Conservation (phyloP, 2,888 invertebrate genomes). For the Netelia fuscicornis region DNA sequence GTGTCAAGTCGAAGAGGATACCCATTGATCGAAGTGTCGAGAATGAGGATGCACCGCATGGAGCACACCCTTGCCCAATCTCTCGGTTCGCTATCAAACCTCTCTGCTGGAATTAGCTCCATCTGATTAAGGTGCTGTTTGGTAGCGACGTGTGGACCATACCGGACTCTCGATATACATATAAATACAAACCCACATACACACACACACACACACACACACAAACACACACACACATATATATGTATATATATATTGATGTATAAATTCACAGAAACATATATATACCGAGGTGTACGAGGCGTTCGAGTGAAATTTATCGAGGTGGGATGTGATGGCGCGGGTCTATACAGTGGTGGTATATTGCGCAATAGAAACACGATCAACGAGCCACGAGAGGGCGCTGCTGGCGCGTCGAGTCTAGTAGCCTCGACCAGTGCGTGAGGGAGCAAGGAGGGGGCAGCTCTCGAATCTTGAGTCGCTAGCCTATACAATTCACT, state of each 20-base stretch:
- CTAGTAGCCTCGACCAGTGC: conserved; percentile 37
- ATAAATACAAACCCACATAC: not conserved
- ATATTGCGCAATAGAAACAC: conserved; percentile 52
- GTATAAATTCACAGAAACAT: not conserved
- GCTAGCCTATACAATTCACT: conserved; percentile 2
- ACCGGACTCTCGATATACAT: not conserved
- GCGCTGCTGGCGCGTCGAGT: conserved; percentile 29
- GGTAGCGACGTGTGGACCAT: conserved; percentile 25
- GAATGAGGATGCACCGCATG: conserved; percentile 18
- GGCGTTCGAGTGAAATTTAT: conserved; percentile 38
- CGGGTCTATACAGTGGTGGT: conserved; percentile 9
- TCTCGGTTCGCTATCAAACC: conserved; percentile 39
- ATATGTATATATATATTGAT: not conserved
- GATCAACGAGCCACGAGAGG: conserved; percentile 47
- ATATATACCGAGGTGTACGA: not conserved
- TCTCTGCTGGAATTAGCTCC: conserved; percentile 38
- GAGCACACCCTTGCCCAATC: conserved; percentile 19
- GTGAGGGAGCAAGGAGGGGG: conserved; percentile 16
- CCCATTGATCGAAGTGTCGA: conserved; percentile 30
- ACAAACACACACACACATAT: not conserved
- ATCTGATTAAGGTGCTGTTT: conserved; percentile 48
- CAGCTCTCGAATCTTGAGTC: conserved; percentile 34
- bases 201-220: not conserved
- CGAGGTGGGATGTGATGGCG: conserved; percentile 39
- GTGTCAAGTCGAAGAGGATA: conserved; percentile 19